Base-by-base conservation (phyloP, 2,113 vertebrate species). In the Apaloderma vittatum region DNA sequence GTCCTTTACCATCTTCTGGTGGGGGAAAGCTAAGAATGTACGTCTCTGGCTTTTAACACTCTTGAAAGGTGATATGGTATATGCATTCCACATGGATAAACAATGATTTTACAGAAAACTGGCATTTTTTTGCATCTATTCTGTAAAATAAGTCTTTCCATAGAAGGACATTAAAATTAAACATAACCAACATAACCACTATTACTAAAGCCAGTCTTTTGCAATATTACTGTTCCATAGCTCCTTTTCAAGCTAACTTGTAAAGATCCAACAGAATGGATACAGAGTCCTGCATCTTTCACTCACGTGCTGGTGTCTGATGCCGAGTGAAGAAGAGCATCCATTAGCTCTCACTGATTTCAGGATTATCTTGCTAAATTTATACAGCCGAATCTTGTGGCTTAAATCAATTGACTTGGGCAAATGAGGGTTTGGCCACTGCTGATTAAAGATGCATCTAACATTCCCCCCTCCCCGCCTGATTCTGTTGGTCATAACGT, bases 11-110 rank as follows among this genome's bases (percentile, higher is more conserved):
- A 73, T 97, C 93, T 36, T 95, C 85, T 95, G 91, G 79, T 68
- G 46, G 11, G 86, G 86, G 49, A 96, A 97, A 84, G 95, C 97
- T 97, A 91, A 96, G 86, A 97, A 97, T 70, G 19, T 77, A 88
- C 96, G 92, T 94, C 67, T 97, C 86, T 97, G 94, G 93, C 94
- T 97, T 87, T 95, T 93, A 75, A 67, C 95, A 16, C 76, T 96
- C 89, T 96, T 97, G 75, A 76, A 94, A 98, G 98, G 98, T 98
- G 98, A 98, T 97, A 92, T 97, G 97, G 96, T 97, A 96, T 91
- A 86, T 94, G 96, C 95, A 96, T 92, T 94, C 95, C 78, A 37
- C 23, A 30, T 36, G 74, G 77, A 76, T 58, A 82, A 82, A 82
- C 76, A 30, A 73, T 49, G 32, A 88, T 91, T 95, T 97, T 76